A percentile compares a stretch with the other conserved stretches of the same genome.
These are phyloP conservation scores for Turritopsis dohrnii DNA, from an alignment of 30 jellyfish, hydroid and myxozoan species.

Conservation along the genomic window DNA sequence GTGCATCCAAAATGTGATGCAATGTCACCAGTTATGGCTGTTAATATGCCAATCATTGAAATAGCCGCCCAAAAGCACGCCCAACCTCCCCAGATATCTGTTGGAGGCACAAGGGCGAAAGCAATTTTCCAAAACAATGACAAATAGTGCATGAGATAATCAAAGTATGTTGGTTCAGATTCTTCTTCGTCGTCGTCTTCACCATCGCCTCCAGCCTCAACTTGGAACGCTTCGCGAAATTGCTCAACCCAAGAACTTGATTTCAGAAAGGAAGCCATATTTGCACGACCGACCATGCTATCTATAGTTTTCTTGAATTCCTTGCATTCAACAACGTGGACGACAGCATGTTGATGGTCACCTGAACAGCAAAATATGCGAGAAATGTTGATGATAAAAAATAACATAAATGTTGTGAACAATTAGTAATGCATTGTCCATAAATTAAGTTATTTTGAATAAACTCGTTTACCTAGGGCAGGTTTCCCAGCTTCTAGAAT, in stretches of 20 bases:
- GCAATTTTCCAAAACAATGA: constrained; percentile 84
- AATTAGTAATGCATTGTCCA: no score
- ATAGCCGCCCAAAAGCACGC: constrained; percentile 87
- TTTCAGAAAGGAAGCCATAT: constrained; percentile 60
- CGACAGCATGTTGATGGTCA: constrained; percentile 61
- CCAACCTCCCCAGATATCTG: constrained; percentile 96
- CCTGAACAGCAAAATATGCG: constrained; percentile 34
- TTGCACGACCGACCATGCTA: constrained; percentile 77
- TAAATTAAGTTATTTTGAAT: neutral
- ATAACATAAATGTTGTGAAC: no score
- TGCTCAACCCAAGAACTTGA: constrained; percentile 98
- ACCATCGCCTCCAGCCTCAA: constrained; percentile 34
- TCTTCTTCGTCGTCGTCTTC: constrained; percentile 85
- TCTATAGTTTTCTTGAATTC: constrained; percentile 93
- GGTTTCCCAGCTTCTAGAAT: constrained; percentile 96
- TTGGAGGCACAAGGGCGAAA: constrained; percentile 93
- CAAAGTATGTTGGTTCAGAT: constrained; percentile 81
- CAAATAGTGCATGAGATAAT: constrained; percentile 96
- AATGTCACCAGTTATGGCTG: constrained; percentile 91
- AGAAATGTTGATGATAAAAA: neutral
- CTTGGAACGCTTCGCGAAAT: constrained; percentile 89
- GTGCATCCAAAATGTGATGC: constrained; percentile 98
- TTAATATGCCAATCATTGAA: constrained; percentile 70
- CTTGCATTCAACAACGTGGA: constrained; percentile 75
- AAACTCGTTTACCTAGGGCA: constrained; percentile 51